Base-by-base conservation (phyloP, 2,888 invertebrate species). In the Folsomia manolachei region DNA sequence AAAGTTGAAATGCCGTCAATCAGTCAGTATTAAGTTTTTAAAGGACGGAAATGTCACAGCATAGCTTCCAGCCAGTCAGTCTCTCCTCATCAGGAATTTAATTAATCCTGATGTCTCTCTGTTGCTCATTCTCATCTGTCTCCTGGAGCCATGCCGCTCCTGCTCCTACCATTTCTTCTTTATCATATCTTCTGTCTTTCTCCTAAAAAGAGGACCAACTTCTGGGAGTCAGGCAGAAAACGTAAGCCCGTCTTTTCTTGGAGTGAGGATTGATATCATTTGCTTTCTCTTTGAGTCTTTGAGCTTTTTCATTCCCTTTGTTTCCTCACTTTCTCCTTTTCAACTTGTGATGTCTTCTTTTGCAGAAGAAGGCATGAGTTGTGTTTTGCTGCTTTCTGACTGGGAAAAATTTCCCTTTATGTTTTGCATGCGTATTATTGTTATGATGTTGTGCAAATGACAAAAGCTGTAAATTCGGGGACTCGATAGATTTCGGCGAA, bases 1-100 rank as follows among this genome's bases (percentile, higher is more conserved):
- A 76, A 75, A 76, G 74, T 78, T 74, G 76, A n/a, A n/a, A n/a
- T n/a, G 71, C 73, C 76, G 80, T 80, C 80, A 80, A 76, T 80
- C 80, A 80, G 76, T 73, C 70, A 68, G 75, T 69, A 80, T 78
- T 74, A 79, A 79, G 75, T 78, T 78, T 77, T 75, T 60, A 66
- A n/a, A 60, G 60, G 7, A 75, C 69, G 75, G 67, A 77, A 77
- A 74, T 73, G 75, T 75, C 75, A 69, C 75, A 71, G 61, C 56
- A 69, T 76, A 71, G 61, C 56, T 56, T 21, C 56, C 19, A 56
- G 56, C n/a, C 21, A 39, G 56, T 56, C 56, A 56, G 18, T 19
- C 4, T 19, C 70, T 75, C 75, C 71, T 77, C 75, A 78, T 75
- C 73, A 77, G 70, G 79, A 79, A 79, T 79, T 80, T 80, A 80